phyloP scores from a whole-genome alignment of 1,140 invertebrate species.

The Pseudachorutes palmiensis region DNA sequence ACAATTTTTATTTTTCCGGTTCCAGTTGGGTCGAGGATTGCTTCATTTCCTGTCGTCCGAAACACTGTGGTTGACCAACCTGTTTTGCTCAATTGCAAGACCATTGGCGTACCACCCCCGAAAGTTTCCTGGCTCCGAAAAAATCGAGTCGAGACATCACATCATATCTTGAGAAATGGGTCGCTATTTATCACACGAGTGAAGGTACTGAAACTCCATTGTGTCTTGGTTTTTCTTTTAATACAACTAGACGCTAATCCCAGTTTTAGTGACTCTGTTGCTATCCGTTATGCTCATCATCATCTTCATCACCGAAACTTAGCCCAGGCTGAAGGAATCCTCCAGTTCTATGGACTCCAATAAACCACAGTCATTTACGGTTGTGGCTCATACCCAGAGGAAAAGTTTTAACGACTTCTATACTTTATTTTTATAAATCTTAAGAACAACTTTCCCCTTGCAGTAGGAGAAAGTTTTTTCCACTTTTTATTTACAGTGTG shows the following conservation, averaged over 20 bases:
- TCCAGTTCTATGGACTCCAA: not conserved
- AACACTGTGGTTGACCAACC: slow-evolving; percentile 37
- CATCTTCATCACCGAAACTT: not conserved
- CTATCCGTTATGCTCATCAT: not conserved
- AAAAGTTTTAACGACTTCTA: slow-evolving; percentile 9
- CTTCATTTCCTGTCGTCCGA: slow-evolving; percentile 38
- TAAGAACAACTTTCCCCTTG: not conserved
- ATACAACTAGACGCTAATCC: not conserved
- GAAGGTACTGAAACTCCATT: slow-evolving; percentile 26
- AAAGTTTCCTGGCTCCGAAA: slow-evolving; percentile 42
- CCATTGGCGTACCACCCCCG: slow-evolving; percentile 43
- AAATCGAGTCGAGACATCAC: slow-evolving; percentile 20
- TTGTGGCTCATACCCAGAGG: not conserved
- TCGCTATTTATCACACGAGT: slow-evolving; percentile 37
- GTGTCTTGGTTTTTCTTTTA: not conserved
- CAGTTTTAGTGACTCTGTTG: not conserved
- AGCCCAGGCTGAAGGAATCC: not conserved
- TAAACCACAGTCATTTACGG: not conserved
- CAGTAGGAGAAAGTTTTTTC: not conserved
- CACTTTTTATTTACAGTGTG: not conserved
- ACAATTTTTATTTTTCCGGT: not conserved
- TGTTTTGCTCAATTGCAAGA: slow-evolving; percentile 43
- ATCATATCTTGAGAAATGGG: slow-evolving; percentile 18
- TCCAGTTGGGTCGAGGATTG: slow-evolving; percentile 41
- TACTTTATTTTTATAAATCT: slow-evolving; percentile 10